Conservation (phyloP, 2,113 vertebrate species). For the Rhabdomys dilectus region DNA sequence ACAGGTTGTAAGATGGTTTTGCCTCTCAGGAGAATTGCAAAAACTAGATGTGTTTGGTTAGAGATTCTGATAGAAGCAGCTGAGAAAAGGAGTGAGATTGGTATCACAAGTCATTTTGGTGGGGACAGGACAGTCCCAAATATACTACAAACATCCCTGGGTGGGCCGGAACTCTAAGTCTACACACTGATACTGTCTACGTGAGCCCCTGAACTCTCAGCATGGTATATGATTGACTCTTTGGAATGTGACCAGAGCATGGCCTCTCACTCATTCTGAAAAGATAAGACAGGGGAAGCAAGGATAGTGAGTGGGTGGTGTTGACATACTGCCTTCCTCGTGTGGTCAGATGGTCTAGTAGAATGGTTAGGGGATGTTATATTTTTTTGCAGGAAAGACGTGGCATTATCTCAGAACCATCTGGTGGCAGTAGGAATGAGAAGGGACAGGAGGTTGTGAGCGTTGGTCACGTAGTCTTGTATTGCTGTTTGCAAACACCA, state of each 20-base stretch:
- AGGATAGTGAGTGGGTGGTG: slow-evolving; percentile 56
- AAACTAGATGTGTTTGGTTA: slow-evolving; percentile 39
- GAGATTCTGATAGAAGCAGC: slow-evolving; percentile 28
- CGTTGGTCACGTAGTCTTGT: slow-evolving; percentile 72
- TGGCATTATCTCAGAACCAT: slow-evolving; percentile 78
- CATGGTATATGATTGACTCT: slow-evolving; percentile 6
- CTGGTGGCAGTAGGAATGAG: slow-evolving; percentile 66
- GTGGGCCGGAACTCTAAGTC: background rate
- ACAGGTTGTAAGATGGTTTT: slow-evolving; percentile 56
- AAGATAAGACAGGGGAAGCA: slow-evolving; percentile 76
- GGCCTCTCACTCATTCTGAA: slow-evolving; percentile 33
- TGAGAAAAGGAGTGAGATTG: slow-evolving; percentile 55
- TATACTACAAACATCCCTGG: slow-evolving; percentile 2
- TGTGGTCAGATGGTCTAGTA: slow-evolving; percentile 12
- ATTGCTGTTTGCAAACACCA: slow-evolving; percentile 66
- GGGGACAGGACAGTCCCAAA: background rate
- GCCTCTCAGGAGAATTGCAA: slow-evolving; percentile 19
- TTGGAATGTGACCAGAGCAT: slow-evolving; percentile 68
- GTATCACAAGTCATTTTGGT: slow-evolving; percentile 16
- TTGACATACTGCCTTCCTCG: slow-evolving; percentile 55
- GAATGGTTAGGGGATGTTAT: slow-evolving; percentile 58
- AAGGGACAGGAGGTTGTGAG: slow-evolving; percentile 58
- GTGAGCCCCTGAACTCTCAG: slow-evolving; percentile 43
- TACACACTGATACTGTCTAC: slow-evolving; percentile 13
- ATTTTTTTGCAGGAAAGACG: slow-evolving; percentile 73